Base-by-base conservation (phyloP, 2,797 vertebrate species). In the Pyrocephalus nanus region DNA sequence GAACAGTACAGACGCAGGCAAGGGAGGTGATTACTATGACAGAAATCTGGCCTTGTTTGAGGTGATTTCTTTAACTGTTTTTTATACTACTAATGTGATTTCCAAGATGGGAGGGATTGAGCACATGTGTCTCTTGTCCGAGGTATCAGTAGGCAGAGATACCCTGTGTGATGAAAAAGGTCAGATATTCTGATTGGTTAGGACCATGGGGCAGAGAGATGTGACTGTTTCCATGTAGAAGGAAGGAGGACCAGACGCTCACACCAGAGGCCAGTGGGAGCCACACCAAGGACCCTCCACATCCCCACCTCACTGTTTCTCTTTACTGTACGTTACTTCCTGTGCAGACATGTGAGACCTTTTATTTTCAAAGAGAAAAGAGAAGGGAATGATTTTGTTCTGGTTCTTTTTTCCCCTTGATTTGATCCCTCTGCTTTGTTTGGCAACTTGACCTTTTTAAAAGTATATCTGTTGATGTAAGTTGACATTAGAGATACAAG, bases 11-110 rank as follows among this genome's bases (percentile, higher is more conserved):
- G 99, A 99, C 60, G 95, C 97, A 25, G 90, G 95, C 92, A 99
- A 98, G 96, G 99, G 98, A 92, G 99, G 96, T 82, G 99, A 99
- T 97, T 99, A 98, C 98, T 99, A 99, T 91, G 99, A 99, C 98
- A 98, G 97, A 93, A 99, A 99, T 96, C 86, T 99, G 98, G 99
- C 99, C 76, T 97, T 99, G 87, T 99, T 99, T 98, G 99, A 99
- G 99, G 99, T 98, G 97, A 95, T 79, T 77, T 94, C 77, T 94
- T 73, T 66, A 19, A 36, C 45, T 64, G n/a, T 0, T 80, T 85
- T 71, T 88, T 69, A 12, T 76, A 32, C 12, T 88, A 53, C 3
- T 47, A 5, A 15, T 73, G 34, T 71, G 45, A 64, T 65, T 66
- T 73, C 21, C 8, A 15, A 16, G 42, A 9, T n/a, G 26, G 18